Base-by-base conservation (phyloP, 2,113 vertebrate genomes). In the Oryzias melastigma region DNA sequence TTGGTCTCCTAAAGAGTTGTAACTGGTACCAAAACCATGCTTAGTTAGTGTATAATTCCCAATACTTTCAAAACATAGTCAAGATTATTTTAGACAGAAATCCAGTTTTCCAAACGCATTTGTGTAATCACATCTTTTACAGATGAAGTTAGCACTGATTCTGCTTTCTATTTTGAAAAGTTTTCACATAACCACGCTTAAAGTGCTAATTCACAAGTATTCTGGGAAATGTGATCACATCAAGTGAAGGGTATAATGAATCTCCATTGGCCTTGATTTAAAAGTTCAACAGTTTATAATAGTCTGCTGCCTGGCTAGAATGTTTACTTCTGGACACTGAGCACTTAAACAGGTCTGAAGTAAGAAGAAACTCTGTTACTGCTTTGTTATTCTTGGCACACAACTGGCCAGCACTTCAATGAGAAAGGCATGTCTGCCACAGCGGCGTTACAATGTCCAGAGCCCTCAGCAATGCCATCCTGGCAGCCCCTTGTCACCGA, bases 361-460 rank as follows among this genome's bases (percentile, higher is more conserved):
- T 48, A 22, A 51, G 40, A 56, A 46, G 15, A 35, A 40, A 49
- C 2, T 44, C 14, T 25, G 35, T 19, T 1, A 27, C 54, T 51
- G 7, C 2, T 40, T 20, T 49, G n/a, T 45, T 47, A 19, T 55
- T 62, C 18, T 14, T 43, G 45, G 24, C 3, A 6, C 35, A 61
- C 35, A 15, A 45, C 22, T 19, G 2, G 53, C 29, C 58, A 55
- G 22, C 22, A 18, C 35, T 0, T 18, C 2, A 70, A 14, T 35
- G 50, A 15, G 62, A 48, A 62, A 41, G 43, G 53, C 52, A 41
- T 55, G 45, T 62, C 59, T 12, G 1, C 40, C 58, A 35, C 47
- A 27, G 17, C 14, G 1, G 50, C 8, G 14, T 43, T 63, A 51
- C 42, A 46, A 50, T 46, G 47, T 63, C 58, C 1, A 17, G 47